Evolutionary conservation across 2,797 vertebrate genomes (phyloP).

Genomic region (Triplophysa bombifrons): DNA sequence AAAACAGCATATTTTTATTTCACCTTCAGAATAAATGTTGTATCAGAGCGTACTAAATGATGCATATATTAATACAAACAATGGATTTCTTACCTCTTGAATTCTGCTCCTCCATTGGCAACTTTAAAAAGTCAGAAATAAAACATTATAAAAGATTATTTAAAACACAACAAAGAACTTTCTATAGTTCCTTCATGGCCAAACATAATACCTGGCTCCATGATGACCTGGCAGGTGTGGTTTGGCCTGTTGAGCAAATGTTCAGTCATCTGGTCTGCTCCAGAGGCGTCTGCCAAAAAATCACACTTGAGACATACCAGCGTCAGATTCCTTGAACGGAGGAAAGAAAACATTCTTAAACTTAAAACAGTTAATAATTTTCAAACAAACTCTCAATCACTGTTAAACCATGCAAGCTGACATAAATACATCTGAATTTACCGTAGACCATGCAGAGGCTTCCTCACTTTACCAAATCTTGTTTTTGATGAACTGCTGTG

Average conservation of each 20-base stretch:
- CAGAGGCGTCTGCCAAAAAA: conserved; percentile 82
- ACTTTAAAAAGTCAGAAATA: conserved; percentile 14
- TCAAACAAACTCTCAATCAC: neutral
- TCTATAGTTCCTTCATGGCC: neutral
- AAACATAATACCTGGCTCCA: conserved; percentile 64
- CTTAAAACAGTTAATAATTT: neutral
- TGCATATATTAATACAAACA: neutral
- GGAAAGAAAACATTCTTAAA: neutral
- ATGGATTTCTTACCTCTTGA: neutral
- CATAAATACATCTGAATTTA: conserved; percentile 62
- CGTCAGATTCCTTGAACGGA: conserved; percentile 79
- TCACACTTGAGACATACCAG: conserved; percentile 93
- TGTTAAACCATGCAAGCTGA: neutral
- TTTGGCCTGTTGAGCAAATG: conserved; percentile 85
- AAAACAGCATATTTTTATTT: neutral
- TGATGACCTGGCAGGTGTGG: conserved; percentile 88
- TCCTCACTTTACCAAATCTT: conserved; percentile 83
- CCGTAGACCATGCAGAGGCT: conserved; percentile 77
- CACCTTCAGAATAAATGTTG: neutral
- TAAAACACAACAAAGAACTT: neutral
- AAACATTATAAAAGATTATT: neutral
- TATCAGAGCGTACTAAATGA: neutral
- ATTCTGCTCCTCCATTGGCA: conserved; percentile 30
- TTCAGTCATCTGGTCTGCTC: conserved; percentile 88
- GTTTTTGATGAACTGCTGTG: conserved; percentile 88